Percentiles rank a stretch among this genome's conserved stretches.
These are phyloP conservation scores for Noctuana brunneofusca DNA, from an alignment of 2,888 invertebrate species.

Conservation along the genomic window DNA sequence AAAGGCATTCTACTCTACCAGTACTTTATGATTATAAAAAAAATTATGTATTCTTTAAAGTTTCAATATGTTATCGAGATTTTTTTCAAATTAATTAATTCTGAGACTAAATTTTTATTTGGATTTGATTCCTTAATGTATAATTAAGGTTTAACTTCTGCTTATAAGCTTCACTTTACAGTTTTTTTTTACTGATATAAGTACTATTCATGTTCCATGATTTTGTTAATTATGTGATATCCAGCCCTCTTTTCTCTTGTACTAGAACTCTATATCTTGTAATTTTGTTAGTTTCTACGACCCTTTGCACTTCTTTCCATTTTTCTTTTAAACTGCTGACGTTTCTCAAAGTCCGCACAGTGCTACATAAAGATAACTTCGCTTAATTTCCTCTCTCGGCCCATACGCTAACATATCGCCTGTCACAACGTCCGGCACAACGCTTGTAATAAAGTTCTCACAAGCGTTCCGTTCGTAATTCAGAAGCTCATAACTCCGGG, in stretches of 20 bases:
- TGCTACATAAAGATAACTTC: not conserved
- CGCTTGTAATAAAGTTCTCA: slow-evolving; percentile 58
- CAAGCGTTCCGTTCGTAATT: slow-evolving; percentile 54
- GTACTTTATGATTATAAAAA: too few species aligned
- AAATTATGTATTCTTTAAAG: too few species aligned
- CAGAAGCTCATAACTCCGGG: slow-evolving; percentile 53
- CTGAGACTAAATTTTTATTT: too few species aligned
- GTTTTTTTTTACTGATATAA: too few species aligned
- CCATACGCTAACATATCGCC: slow-evolving; percentile 47
- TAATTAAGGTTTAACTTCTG: too few species aligned
- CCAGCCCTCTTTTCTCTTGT: too few species aligned
- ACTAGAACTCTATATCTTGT: not conserved
- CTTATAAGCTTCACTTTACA: too few species aligned
- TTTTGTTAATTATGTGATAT: too few species aligned
- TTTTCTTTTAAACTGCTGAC: not conserved
- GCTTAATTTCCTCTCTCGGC: not conserved
- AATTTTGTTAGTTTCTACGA: not conserved
- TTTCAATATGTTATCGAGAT: not conserved
- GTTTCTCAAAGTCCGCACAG: not conserved
- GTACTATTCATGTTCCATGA: too few species aligned
- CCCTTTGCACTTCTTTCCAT: not conserved
- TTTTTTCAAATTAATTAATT: too few species aligned
- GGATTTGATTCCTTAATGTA: too few species aligned
- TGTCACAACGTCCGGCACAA: slow-evolving; percentile 55
- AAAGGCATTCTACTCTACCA: too few species aligned